Base-by-base conservation (phyloP, 2,797 vertebrate genomes). In the Acipenser transmontanus region DNA sequence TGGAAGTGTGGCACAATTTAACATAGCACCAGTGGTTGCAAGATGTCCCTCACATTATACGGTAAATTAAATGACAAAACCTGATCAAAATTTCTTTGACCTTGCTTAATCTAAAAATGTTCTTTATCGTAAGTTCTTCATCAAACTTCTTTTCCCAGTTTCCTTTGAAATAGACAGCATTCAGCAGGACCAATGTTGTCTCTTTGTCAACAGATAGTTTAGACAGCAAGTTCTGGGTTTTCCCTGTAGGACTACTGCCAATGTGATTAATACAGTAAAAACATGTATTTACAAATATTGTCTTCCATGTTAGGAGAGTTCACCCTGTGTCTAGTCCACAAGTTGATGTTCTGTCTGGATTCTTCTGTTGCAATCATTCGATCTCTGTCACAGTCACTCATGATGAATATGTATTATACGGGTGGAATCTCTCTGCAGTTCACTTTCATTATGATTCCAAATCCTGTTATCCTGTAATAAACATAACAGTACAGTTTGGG, bases 281-380 rank as follows among this genome's bases (percentile, higher is more conserved):
- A 54, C 6, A 6, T 6, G 8, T 49, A 59, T 17, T 34, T 13
- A 20, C 8, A 34, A 54, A 47, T 1, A 54, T 9, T 11, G 47
- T 54, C 17, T 20, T 54, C 20, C 11, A n/a, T 9, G 17, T 17
- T 17, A 17, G 20, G 54, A n/a, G 52, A 34, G 17, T 12, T 54
- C 13, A 17, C 95, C 91, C 73, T 92, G 81, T 1, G 93, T 97
- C 69, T 90, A 69, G 2, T 71, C 82, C 84, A 97, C 50, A 50
- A 77, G 80, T 97, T 97, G 78, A 97, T 94, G 68, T 91, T 87
- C 64, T 85, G 65, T 65, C 92, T 87, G 56, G 82, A 82, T 5
- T 71, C 77, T 57, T 91, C 90, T 52, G 79, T 60, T 50, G 68
- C 77, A 17, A 17, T 17, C 14, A 17, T 17, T 17, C 1, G 14